Evolutionary conservation across 2,797 vertebrate genomes (phyloP).

Genomic region (Chiroxiphia lanceolata): DNA sequence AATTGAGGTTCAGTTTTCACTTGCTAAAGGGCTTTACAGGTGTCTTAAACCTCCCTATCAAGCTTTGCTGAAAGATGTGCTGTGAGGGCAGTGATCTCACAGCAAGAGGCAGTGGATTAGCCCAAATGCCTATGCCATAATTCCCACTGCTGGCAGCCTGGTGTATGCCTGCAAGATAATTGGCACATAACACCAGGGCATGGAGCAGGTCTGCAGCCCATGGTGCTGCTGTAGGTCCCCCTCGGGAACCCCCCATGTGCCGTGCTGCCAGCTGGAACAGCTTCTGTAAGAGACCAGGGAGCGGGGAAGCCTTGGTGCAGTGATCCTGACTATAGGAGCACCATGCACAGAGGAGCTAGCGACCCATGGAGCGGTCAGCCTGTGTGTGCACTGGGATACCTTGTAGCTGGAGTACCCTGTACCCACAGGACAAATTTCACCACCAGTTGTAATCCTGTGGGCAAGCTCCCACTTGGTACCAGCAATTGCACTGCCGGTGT

Average conservation of each 20-base stretch:
- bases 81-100: neutral
- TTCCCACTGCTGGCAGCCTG: neutral
- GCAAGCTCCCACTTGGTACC: neutral
- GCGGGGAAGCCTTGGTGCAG: neutral
- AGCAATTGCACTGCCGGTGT: rapidly evolving
- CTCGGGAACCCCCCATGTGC: rapidly evolving
- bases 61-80: neutral
- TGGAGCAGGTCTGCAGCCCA: neutral
- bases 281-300: neutral
- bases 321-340: neutral
- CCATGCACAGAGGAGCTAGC: neutral
- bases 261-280: neutral
- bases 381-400: neutral
- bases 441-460: rapidly evolving
- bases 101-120: neutral
- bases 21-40: neutral
- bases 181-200: rapidly evolving
- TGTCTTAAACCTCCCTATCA: neutral
- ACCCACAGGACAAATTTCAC: neutral
- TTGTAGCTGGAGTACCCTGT: rapidly evolving
- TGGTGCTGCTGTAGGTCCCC: rapidly evolving
- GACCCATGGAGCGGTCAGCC: rapidly evolving
- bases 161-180: neutral
- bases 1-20: neutral
- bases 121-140: neutral